Base-by-base conservation (phyloP, 2,888 invertebrate genomes). In the Idaea dimidiata region DNA sequence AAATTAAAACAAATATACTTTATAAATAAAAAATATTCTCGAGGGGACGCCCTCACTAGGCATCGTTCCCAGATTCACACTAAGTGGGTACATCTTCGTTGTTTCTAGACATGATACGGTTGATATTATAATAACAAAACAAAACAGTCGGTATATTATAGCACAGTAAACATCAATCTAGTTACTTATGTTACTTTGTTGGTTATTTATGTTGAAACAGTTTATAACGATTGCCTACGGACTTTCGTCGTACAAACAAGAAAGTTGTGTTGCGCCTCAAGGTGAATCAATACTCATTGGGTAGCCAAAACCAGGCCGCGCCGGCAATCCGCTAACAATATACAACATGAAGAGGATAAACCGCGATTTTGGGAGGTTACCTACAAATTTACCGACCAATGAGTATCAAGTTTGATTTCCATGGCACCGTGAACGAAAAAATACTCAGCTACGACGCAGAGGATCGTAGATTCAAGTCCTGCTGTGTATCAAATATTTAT, bases 201-300 rank as follows among this genome's bases (percentile, higher is more conserved):
- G n/a, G n/a, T n/a, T n/a, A n/a, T n/a, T n/a, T 8, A 14, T 43
- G 43, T 8, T 43, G 7, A 43, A 43, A 43, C 43, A 43, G 8
- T 43, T 43, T 43, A 43, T 10, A 59, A 59, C 54, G 33, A 59
- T 43, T 61, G 59, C 43, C 43, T 43, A 43, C 43, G 43, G 43
- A 43, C 43, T 43, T 43, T 43, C 10, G 10, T 43, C 10, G 3
- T 43, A 43, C 43, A 43, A 43, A 43, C 43, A 43, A 43, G 70
- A 79, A 82, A 82, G 75, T 83, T 82, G 78, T n/a, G 24, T 24
- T 82, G 76, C 73, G 80, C 80, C 75, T 77, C 78, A 73, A 79
- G 82, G 78, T 77, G 81, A 84, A 88, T 88, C 87, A 83, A 88
- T 88, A 87, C 80, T 76, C 72, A 76, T 72, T 79, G 78, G 78